Evolutionary conservation across 2,113 vertebrate genomes (phyloP).

Genomic region (Mobula birostris): DNA sequence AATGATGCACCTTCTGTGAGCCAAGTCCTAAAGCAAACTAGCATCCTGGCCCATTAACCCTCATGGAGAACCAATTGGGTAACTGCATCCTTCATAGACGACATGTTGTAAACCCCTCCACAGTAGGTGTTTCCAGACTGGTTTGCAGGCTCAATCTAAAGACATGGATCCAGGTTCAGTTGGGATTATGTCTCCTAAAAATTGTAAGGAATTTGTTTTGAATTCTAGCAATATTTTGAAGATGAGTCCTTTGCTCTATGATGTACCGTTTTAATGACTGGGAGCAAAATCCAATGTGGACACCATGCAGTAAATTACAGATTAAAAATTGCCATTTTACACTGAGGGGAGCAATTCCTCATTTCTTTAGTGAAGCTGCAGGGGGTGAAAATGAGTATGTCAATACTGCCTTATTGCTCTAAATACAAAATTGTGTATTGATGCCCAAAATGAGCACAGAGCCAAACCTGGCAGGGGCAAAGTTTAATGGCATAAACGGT

Average conservation of each 20-base stretch:
- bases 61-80: not conserved
- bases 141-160: not conserved
- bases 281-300: not conserved
- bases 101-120: not conserved
- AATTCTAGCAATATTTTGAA: not conserved
- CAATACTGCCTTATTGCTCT: conserved; percentile 2
- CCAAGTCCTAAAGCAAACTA: not conserved
- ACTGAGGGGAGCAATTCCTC: not conserved
- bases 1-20: not conserved
- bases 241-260: not conserved
- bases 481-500: not conserved
- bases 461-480: conserved; percentile 9
- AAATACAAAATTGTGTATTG: conserved; percentile 4
- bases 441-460: not conserved
- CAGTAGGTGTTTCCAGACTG: not conserved
- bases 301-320: too few species aligned
- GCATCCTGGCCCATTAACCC: too few species aligned
- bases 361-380: conserved; percentile 3
- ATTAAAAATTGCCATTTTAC: not conserved
- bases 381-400: not conserved
- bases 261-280: not conserved
- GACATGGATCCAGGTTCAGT: not conserved
- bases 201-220: not conserved
- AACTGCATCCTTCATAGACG: not conserved
- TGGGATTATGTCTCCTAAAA: not conserved